Evolutionary conservation across 2,888 invertebrate genomes (phyloP).

Genomic region (Pandemis corylana): DNA sequence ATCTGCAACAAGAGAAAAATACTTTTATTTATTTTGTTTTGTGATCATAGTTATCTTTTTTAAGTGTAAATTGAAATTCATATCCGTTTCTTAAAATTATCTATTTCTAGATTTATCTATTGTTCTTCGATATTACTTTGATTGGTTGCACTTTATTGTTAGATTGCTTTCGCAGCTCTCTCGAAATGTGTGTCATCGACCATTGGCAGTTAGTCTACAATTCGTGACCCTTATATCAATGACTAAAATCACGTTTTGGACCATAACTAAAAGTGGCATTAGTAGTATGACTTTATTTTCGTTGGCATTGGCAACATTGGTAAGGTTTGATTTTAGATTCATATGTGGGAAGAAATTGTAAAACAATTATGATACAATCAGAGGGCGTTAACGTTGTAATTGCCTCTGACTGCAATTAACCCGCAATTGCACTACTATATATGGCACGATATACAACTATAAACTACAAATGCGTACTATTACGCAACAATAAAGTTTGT

Average conservation of each 20-base stretch:
- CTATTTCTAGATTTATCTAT: neutral
- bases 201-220: conserved; percentile 46
- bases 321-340: conserved; percentile 18
- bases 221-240: conserved; percentile 50
- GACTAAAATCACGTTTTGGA: conserved; percentile 49
- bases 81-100: neutral
- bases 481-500: conserved; percentile 53
- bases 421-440: neutral
- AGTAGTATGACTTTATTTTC: conserved; percentile 2
- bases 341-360: conserved; percentile 54
- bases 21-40: neutral
- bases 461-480: conserved; percentile 54
- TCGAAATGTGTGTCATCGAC: conserved; percentile 52
- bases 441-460: conserved; percentile 53
- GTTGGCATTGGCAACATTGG: conserved; percentile 34
- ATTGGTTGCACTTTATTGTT: conserved; percentile 12
- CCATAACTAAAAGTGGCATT: conserved; percentile 38
- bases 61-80: neutral
- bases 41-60: neutral
- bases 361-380: conserved; percentile 66
- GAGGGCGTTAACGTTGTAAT: conserved; percentile 66
- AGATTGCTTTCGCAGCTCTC: conserved; percentile 47
- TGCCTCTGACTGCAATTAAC: conserved; percentile 63
- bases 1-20: conserved; percentile 79
- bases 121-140: neutral